These are phyloP conservation scores for Schizopygopsis malacanthus DNA, from an alignment of 2,797 vertebrate genomes.

Conservation along the genomic window DNA sequence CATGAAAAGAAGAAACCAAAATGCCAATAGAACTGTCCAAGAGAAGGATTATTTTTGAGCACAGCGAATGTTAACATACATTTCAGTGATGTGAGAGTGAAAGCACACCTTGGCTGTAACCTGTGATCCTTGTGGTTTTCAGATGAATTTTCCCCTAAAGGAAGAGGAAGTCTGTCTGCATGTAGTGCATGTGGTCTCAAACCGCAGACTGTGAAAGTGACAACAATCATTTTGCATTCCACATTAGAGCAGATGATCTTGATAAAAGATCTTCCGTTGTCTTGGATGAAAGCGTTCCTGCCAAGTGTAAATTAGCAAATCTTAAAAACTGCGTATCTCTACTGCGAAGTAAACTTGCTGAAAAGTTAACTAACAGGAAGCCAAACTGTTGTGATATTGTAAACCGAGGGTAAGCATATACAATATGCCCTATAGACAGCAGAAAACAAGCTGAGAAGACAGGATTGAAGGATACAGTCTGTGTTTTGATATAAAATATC, in stretches of 20 bases:
- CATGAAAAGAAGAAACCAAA: background rate
- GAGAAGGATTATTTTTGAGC: background rate
- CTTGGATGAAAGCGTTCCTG: background rate
- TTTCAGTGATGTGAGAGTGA: background rate
- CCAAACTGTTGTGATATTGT: background rate
- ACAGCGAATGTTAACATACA: background rate
- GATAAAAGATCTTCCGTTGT: conserved; percentile 28
- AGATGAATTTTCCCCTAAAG: conserved; percentile 23
- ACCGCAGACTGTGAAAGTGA: conserved; percentile 47
- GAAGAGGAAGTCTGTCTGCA: conserved; percentile 46
- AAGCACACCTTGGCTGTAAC: conserved; percentile 40
- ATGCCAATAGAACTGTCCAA: background rate
- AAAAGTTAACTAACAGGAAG: background rate
- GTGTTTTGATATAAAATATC: conserved; percentile 1
- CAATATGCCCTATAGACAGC: background rate
- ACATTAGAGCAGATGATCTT: conserved; percentile 27
- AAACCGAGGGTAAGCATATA: background rate
- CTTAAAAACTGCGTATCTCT: conserved; percentile 7
- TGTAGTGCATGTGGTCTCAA: conserved; percentile 29
- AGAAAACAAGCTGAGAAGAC: background rate
- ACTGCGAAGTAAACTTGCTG: background rate
- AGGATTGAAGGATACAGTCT: background rate
- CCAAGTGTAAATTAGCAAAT: conserved; percentile 27
- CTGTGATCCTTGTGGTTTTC: conserved; percentile 34
- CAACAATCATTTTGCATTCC: conserved; percentile 22